These are phyloP conservation scores for Centruroides vittatus DNA, from an alignment of 1,140 invertebrate species.

Conservation along the genomic window DNA sequence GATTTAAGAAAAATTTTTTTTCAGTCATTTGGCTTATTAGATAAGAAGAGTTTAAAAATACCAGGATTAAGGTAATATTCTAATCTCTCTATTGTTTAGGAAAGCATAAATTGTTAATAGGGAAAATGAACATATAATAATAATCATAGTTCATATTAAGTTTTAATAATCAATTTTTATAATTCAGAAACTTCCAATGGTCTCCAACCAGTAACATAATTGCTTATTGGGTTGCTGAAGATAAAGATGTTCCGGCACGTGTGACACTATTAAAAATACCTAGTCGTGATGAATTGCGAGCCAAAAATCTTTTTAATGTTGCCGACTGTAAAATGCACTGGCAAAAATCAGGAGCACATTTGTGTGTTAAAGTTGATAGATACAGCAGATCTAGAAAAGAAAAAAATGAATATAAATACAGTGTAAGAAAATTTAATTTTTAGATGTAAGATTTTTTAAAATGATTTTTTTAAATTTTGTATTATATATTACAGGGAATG, in stretches of 20 bases:
- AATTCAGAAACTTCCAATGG: slow-evolving; percentile 79
- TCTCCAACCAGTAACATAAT: slow-evolving; percentile 92
- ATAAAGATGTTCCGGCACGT: slow-evolving; percentile 56
- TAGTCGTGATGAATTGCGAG: slow-evolving; percentile 72
- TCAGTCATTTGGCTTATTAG: slow-evolving; percentile 74
- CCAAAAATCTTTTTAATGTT: slow-evolving; percentile 95
- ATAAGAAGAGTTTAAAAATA: slow-evolving; percentile 90
- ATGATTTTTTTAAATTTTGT: neutral
- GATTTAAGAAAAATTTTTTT: slow-evolving; percentile 19
- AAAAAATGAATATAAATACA: slow-evolving; percentile 74
- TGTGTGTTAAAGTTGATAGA: slow-evolving; percentile 96
- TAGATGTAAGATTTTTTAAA: neutral
- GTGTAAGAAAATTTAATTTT: slow-evolving; percentile 38
- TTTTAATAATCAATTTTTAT: slow-evolving; percentile 12
- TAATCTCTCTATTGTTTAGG: neutral
- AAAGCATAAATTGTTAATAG: neutral
- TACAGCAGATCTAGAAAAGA: slow-evolving; percentile 89
- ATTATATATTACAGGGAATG: slow-evolving; percentile 54
- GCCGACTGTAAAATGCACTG: slow-evolving; percentile 97
- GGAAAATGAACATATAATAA: neutral
- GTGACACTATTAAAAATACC: slow-evolving; percentile 37
- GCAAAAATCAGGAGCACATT: slow-evolving; percentile 95
- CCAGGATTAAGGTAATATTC: slow-evolving; percentile 49
- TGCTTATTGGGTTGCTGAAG: slow-evolving; percentile 97
- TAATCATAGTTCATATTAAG: too few relatives aligned